Percentiles rank a stretch among this genome's conserved stretches.
Conservation (phyloP, 1,140 invertebrate species). For the Hormaphis cornu region DNA sequence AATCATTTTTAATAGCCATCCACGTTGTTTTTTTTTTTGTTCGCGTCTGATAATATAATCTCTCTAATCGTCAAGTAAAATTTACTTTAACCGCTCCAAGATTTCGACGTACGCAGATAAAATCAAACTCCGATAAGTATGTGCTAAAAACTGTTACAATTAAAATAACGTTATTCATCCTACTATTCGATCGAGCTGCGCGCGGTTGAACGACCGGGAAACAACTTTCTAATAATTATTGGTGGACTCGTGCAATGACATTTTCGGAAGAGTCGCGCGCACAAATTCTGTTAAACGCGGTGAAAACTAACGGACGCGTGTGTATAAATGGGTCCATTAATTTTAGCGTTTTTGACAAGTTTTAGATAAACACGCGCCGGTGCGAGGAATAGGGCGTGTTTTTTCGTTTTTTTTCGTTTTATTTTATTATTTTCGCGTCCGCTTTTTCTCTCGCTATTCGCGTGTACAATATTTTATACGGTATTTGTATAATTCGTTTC, state of each 20-base stretch:
- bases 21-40: too few species aligned
- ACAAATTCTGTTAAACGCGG: neutral
- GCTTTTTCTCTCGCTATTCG: neutral
- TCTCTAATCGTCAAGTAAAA: too few species aligned
- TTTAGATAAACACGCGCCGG: too few species aligned
- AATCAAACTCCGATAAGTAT: too few species aligned
- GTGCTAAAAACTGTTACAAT: too few species aligned
- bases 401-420: neutral
- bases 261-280: neutral
- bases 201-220: neutral
- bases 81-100: too few species aligned
- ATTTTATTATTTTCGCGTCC: neutral
- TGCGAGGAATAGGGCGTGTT: neutral
- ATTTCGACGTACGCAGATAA: too few species aligned
- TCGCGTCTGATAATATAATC: too few species aligned
- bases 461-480: neutral
- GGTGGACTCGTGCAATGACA: slow-evolving; percentile 28
- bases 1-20: too few species aligned
- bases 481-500: neutral
- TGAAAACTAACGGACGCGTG: neutral
- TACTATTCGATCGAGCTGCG: too few species aligned
- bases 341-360: slow-evolving; percentile 27
- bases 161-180: too few species aligned
- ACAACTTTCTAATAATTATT: slow-evolving; percentile 33
- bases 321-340: neutral